These are phyloP conservation scores for Cantharis lateralis DNA, from an alignment of 2,888 invertebrate genomes.

Conservation along the genomic window DNA sequence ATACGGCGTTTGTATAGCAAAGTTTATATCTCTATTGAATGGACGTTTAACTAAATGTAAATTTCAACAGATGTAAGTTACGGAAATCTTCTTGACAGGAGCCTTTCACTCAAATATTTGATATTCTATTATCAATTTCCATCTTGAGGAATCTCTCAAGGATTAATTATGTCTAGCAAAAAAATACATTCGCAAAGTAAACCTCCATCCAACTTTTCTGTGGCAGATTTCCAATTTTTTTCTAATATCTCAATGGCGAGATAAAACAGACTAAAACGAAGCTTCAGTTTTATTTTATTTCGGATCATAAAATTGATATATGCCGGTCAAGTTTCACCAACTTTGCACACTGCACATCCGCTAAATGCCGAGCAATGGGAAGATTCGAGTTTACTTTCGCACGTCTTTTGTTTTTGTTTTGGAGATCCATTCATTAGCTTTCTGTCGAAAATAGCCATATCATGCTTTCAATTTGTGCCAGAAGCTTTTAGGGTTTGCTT, in stretches of 20 bases:
- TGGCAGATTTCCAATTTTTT: not conserved
- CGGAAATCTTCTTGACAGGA: not conserved
- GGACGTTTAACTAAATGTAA: not conserved
- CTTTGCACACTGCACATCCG: not conserved
- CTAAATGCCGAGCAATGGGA: not conserved
- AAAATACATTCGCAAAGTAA: not conserved
- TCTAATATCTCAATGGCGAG: not conserved
- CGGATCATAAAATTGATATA: not conserved
- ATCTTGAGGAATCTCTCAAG: not conserved
- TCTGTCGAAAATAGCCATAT: not conserved
- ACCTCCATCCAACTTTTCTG: not conserved
- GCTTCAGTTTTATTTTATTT: not conserved
- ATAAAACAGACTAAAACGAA: not conserved
- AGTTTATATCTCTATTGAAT: not conserved
- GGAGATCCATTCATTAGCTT: not conserved
- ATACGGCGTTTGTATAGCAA: not conserved
- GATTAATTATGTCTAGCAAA: not conserved
- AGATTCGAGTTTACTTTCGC: not conserved
- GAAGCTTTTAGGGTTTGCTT: not conserved
- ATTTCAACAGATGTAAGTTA: not conserved
- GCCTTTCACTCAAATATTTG: not conserved
- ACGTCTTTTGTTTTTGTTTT: not conserved
- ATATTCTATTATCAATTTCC: not conserved
- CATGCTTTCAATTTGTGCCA: not conserved
- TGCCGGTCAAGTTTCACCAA: not conserved